Evolutionary conservation across 2,113 vertebrate genomes (phyloP).

Genomic region (Abramis brama): DNA sequence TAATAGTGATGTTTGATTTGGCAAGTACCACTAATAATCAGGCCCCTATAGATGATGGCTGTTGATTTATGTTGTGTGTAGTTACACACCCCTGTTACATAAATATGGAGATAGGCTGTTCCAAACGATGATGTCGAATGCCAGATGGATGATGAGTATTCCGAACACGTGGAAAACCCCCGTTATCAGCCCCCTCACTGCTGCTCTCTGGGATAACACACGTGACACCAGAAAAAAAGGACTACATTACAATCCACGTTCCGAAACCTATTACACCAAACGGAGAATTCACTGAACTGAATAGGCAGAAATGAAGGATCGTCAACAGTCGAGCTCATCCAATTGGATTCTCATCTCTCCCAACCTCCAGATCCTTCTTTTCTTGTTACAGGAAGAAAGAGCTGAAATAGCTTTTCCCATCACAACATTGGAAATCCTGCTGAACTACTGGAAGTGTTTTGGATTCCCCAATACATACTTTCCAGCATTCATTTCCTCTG

Average conservation of each 20-base stretch:
- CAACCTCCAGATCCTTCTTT: neutral
- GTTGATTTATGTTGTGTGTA: slow-evolving; percentile 9
- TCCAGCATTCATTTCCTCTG: slow-evolving; percentile 49
- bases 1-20: slow-evolving; percentile 11
- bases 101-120: neutral
- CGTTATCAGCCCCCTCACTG: neutral
- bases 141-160: slow-evolving; percentile 48
- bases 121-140: neutral
- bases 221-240: slow-evolving; percentile 23
- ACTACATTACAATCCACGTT: slow-evolving; percentile 14
- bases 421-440: slow-evolving; percentile 3
- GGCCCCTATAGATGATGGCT: neutral
- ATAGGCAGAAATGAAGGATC: slow-evolving; percentile 27
- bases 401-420: slow-evolving; percentile 14
- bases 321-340: slow-evolving; percentile 1
- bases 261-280: slow-evolving; percentile 35
- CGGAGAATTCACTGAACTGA: slow-evolving; percentile 9
- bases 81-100: neutral
- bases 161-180: slow-evolving; percentile 9
- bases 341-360: neutral
- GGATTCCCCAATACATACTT: slow-evolving; percentile 43
- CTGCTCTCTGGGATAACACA: neutral
- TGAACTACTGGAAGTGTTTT: slow-evolving; percentile 17
- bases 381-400: slow-evolving; percentile 37
- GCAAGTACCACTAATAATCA: neutral